phyloP scores from a whole-genome alignment of 2,797 vertebrate genomes.

The Chelmon rostratus region DNA sequence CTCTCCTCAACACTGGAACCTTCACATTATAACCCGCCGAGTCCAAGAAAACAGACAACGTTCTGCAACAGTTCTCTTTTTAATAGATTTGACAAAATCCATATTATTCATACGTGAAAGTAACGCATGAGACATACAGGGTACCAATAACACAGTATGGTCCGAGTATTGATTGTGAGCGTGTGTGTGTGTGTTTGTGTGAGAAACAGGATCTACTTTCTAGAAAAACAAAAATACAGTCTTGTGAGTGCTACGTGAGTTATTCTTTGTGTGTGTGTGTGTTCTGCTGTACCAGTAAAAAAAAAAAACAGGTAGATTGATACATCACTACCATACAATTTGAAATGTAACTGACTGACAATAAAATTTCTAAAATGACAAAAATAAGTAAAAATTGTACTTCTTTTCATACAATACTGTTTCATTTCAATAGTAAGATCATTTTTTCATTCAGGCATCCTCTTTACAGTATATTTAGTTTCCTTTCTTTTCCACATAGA shows the following conservation, averaged over 20 bases:
- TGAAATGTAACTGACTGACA: conserved; percentile 69
- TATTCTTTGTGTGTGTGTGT: conserved; percentile 39
- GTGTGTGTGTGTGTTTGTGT: conserved; percentile 17
- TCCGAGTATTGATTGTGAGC: conserved; percentile 51
- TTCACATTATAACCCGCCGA: conserved; percentile 4
- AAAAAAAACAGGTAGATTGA: conserved; percentile 55
- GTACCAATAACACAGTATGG: conserved; percentile 73
- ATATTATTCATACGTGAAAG: conserved; percentile 70
- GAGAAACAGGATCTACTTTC: conserved; percentile 52
- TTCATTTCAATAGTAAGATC: conserved; percentile 65
- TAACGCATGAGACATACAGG: conserved; percentile 68
- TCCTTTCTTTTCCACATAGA: conserved; percentile 64
- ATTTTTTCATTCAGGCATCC: conserved; percentile 65
- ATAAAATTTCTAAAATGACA: conserved; percentile 75
- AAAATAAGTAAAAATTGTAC: conserved; percentile 67
- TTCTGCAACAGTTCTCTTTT: conserved; percentile 63
- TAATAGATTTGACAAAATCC: conserved; percentile 78
- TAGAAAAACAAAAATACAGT: conserved; percentile 42
- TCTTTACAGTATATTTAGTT: conserved; percentile 64
- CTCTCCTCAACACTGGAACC: conserved; percentile 50
- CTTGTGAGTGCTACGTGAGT: conserved; percentile 46
- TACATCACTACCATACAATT: conserved; percentile 71
- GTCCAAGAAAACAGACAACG: conserved; percentile 32
- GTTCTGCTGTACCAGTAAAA: conserved; percentile 68
- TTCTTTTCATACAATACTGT: conserved; percentile 72